Base-by-base conservation (phyloP, 2,888 invertebrate genomes). In the Drosophila aldrichi region DNA sequence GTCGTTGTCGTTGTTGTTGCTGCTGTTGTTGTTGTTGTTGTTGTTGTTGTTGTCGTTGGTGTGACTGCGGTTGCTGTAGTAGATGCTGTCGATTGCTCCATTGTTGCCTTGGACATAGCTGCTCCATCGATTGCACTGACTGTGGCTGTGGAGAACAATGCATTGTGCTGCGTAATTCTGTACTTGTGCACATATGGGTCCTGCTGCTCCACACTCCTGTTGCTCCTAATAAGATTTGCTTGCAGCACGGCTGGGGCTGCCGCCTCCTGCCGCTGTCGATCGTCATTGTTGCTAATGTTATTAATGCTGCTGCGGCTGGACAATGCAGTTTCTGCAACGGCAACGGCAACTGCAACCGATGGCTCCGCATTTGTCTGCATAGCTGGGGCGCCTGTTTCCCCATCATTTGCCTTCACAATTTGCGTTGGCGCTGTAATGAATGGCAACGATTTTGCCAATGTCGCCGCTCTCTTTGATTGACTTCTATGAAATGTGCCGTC, bases 191-290 rank as follows among this genome's bases (percentile, higher is more conserved):
- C 79, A 18, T 70, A 67, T 66, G 75, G 67, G 60, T 81, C 62
- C 76, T 84, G 87, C 68, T 90, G 72, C 56, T 81, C 86, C 57
- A 89, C 74, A 62, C 77, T 89, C 66, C 85, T 85, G 77, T 75
- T 79, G 81, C 88, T 86, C 81, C 86, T 82, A 88, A 88, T 80
- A 73, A 82, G 86, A 91, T 88, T 87, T 70, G 79, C 69, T 70
- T 84, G 74, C 74, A 78, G 25, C 46, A 52, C 59, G 4, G 67
- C 70, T 43, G 20, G 20, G 20, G 62, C 58, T 36, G 72, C 52
- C 18, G 72, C 52, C 22, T 70, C 65, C 65, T 74, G 80, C 34
- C 70, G 74, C 34, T 64, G 79, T 44, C 64, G 73, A 69, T 73
- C 74, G 66, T 57, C 67, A 76, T 81, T 79, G 85, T 78, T 78